phyloP scores from a whole-genome alignment of 2,888 invertebrate species.

The Volucella inanis region DNA sequence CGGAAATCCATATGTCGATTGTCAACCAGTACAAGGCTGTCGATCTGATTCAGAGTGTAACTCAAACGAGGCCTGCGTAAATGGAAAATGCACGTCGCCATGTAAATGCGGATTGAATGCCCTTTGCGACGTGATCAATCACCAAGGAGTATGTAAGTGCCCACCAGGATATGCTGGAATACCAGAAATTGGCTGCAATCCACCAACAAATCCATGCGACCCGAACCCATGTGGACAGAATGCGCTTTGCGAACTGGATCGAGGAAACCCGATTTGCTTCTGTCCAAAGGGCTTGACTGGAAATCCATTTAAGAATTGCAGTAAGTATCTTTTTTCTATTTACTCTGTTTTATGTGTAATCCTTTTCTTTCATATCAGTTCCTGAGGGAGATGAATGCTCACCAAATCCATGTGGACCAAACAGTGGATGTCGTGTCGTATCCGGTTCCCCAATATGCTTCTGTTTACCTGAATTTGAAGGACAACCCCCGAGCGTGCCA shows the following conservation, averaged over 20 bases:
- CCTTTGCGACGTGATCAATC: slow-evolving; percentile 91
- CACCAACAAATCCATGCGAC: slow-evolving; percentile 90
- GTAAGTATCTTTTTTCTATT: slow-evolving; percentile 85
- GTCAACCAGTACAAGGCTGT: slow-evolving; percentile 88
- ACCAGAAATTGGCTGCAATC: slow-evolving; percentile 88
- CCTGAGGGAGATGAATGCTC: slow-evolving; percentile 93
- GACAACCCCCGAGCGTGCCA: slow-evolving; percentile 89
- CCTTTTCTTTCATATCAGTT: slow-evolving; percentile 85
- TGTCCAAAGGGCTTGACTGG: slow-evolving; percentile 95
- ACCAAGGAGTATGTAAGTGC: slow-evolving; percentile 92
- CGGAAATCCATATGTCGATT: slow-evolving; percentile 91
- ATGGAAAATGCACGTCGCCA: slow-evolving; percentile 90
- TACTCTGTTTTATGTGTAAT: background rate
- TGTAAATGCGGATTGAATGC: slow-evolving; percentile 92
- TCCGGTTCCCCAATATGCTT: slow-evolving; percentile 91
- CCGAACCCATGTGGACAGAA: slow-evolving; percentile 95
- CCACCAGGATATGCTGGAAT: slow-evolving; percentile 91
- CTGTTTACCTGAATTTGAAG: slow-evolving; percentile 94
- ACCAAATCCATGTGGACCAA: slow-evolving; percentile 92
- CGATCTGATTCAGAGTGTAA: slow-evolving; percentile 89
- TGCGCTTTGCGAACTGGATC: slow-evolving; percentile 92
- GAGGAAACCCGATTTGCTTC: slow-evolving; percentile 93
- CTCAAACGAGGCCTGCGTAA: slow-evolving; percentile 89
- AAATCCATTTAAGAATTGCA: slow-evolving; percentile 95
- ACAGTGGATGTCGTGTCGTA: slow-evolving; percentile 91